Conservation (phyloP, 2,797 vertebrate species). For the Malacoraja senta region DNA sequence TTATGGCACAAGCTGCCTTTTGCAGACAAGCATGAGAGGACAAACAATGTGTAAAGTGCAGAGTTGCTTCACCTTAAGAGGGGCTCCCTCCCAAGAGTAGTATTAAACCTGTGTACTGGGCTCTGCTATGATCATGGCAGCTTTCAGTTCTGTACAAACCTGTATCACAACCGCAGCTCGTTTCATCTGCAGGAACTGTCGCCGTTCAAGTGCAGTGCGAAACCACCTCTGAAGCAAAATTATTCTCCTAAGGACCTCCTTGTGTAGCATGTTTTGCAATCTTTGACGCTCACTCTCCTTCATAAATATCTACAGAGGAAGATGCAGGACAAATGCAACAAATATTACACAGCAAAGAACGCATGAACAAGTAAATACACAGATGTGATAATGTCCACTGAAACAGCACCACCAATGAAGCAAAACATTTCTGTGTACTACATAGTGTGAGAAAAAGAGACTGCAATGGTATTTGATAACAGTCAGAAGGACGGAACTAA, state of each 20-base stretch:
- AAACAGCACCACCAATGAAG: neutral
- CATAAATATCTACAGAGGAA: slow-evolving; percentile 74
- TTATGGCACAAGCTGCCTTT: neutral
- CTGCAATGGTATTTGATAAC: neutral
- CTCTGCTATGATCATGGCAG: slow-evolving; percentile 27
- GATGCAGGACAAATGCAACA: slow-evolving; percentile 38
- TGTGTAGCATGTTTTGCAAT: slow-evolving; percentile 79
- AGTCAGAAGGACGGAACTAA: neutral
- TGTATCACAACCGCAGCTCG: slow-evolving; percentile 72
- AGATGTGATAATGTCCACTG: neutral
- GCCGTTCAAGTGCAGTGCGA: slow-evolving; percentile 72
- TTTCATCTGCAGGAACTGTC: slow-evolving; percentile 72
- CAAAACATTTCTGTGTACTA: neutral
- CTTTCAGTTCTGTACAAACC: slow-evolving; percentile 55
- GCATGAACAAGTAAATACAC: neutral
- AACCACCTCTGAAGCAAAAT: slow-evolving; percentile 73
- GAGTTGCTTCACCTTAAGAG: neutral
- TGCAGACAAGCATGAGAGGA: neutral
- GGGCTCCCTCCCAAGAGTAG: neutral
- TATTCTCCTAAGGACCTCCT: slow-evolving; percentile 79
- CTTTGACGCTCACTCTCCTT: slow-evolving; percentile 79
- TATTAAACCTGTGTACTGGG: neutral
- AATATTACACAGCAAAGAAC: neutral
- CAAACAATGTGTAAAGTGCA: neutral
- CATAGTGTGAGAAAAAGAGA: neutral